Evolutionary conservation across 2,113 vertebrate genomes (phyloP).

Genomic region (Podarcis raffonei): DNA sequence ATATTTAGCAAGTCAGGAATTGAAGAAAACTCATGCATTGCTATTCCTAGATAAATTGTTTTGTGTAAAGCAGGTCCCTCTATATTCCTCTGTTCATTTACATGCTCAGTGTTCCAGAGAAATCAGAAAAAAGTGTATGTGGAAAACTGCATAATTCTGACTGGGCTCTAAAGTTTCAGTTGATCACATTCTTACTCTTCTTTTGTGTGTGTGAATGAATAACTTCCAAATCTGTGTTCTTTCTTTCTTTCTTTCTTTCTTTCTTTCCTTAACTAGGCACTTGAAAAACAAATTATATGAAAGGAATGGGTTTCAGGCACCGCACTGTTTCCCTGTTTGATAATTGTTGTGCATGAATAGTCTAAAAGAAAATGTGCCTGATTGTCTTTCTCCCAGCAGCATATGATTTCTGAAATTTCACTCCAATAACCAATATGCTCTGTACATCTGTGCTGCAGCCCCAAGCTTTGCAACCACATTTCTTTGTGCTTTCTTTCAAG

Average conservation of each 20-base stretch:
- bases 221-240: not conserved
- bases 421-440: not conserved
- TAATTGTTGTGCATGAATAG: not conserved
- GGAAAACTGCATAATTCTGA: not conserved
- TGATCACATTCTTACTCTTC: not conserved
- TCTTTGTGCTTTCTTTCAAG: not conserved
- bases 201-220: not conserved
- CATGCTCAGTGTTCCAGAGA: not conserved
- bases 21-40: not conserved
- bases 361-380: not conserved
- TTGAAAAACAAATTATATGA: not conserved
- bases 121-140: not conserved
- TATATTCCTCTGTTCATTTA: not conserved
- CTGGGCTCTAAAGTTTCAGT: not conserved
- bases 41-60: not conserved
- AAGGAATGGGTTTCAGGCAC: not conserved
- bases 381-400: not conserved
- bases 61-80: not conserved
- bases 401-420: not conserved
- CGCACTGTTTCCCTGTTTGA: conserved; percentile 1
- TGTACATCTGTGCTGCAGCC: not conserved
- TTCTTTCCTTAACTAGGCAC: not conserved
- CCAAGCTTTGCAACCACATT: not conserved
- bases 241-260: not conserved
- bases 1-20: not conserved